phyloP scores from a whole-genome alignment of 2,797 vertebrate genomes.

The Diglossa cyanea region DNA sequence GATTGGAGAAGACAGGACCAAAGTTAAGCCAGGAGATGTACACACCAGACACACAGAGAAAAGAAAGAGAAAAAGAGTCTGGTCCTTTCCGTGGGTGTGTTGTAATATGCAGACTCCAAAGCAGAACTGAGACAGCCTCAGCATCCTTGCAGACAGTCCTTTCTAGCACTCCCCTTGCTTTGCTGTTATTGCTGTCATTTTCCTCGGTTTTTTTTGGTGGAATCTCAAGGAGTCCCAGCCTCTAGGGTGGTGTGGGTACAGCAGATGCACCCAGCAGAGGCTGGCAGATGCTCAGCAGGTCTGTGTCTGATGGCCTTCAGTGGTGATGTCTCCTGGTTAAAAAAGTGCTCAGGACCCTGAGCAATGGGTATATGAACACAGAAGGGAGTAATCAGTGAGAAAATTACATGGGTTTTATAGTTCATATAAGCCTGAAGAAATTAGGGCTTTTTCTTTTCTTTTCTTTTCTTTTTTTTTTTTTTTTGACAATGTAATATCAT shows the following conservation, averaged over 20 bases:
- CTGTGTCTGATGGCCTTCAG: accelerated
- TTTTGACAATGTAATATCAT: background rate
- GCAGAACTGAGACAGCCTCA: background rate
- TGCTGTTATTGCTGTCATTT: background rate
- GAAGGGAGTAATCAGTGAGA: background rate
- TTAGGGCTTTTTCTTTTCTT: background rate
- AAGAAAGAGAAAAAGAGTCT: background rate
- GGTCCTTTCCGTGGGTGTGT: background rate
- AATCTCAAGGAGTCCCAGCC: background rate
- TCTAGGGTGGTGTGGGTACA: background rate
- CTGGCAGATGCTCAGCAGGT: background rate
- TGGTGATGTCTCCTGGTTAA: background rate
- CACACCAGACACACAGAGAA: background rate
- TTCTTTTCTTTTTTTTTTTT: background rate
- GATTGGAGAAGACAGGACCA: background rate
- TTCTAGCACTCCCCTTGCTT: background rate
- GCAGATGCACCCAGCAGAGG: accelerated
- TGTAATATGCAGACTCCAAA: background rate
- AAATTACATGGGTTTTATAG: background rate
- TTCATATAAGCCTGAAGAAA: background rate
- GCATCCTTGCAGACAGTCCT: background rate
- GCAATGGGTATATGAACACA: background rate
- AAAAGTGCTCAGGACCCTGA: background rate
- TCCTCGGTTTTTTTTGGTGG: background rate
- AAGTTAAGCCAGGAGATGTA: background rate